Conservation (phyloP, 2,113 vertebrate species). For the Hiodon alosoides region DNA sequence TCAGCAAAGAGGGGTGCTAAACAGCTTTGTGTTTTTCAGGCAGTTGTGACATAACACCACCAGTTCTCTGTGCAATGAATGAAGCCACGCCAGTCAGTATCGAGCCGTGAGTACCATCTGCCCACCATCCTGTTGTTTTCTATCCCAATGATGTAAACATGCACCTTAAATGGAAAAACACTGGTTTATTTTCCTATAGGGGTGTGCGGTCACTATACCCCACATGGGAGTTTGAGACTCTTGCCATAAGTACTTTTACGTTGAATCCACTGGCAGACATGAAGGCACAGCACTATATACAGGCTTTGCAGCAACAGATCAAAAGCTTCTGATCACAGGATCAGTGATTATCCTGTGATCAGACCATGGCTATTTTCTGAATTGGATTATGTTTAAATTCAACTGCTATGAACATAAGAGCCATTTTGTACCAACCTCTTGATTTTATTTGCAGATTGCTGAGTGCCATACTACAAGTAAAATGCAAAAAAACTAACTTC, state of each 20-base stretch:
- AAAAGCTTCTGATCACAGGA: no score
- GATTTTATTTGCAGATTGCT: no score
- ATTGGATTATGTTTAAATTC: no score
- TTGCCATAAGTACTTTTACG: background rate
- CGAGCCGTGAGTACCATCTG: constrained; percentile 83
- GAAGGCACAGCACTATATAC: background rate
- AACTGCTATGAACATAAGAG: no score
- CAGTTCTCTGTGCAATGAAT: constrained; percentile 79
- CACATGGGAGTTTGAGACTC: background rate
- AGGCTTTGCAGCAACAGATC: background rate
- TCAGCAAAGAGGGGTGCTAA: background rate
- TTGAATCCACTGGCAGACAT: no score
- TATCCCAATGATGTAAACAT: background rate
- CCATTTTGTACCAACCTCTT: no score
- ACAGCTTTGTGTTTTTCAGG: constrained; percentile 60
- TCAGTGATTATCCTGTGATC: no score
- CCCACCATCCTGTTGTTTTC: background rate
- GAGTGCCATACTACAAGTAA: no score
- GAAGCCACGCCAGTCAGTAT: constrained; percentile 95
- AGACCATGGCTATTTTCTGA: no score
- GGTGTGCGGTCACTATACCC: background rate
- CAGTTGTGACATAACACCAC: constrained; percentile 90
- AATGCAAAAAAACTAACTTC: no score
- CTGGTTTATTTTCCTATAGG: background rate
- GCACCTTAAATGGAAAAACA: background rate